phyloP scores from a whole-genome alignment of 2,797 vertebrate genomes.

The Danio albolineatus region DNA sequence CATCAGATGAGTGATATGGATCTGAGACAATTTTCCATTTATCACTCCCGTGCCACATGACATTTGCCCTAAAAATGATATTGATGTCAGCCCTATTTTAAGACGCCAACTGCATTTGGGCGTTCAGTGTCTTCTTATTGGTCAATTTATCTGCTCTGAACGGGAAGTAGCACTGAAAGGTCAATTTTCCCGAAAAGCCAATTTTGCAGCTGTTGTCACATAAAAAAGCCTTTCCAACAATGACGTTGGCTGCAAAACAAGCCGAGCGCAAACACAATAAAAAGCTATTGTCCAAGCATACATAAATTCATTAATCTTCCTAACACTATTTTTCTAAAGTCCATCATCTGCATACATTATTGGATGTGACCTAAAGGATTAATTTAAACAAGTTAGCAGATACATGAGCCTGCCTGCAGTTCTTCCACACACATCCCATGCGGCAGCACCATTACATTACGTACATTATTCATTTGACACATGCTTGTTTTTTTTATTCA shows the following conservation, averaged over 20 bases:
- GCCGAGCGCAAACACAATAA: neutral
- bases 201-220: neutral
- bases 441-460: constrained; percentile 7
- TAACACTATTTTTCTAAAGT: neutral
- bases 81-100: constrained; percentile 55
- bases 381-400: constrained; percentile 1
- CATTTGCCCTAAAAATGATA: constrained; percentile 59
- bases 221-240: constrained; percentile 10
- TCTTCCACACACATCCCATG: constrained; percentile 3
- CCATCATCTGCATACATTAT: neutral
- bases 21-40: constrained; percentile 58
- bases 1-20: constrained; percentile 50
- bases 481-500: constrained; percentile 10
- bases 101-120: constrained; percentile 36
- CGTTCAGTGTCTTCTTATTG: constrained; percentile 38
- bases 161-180: constrained; percentile 41
- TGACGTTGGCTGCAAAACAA: neutral
- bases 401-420: neutral
- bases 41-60: constrained; percentile 49
- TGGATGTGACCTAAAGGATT: constrained; percentile 5
- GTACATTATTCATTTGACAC: constrained; percentile 15
- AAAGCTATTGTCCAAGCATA: neutral
- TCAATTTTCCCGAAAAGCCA: constrained; percentile 14
- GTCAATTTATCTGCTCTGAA: constrained; percentile 45
- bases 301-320: neutral